These are phyloP conservation scores for Plecotus auritus DNA, from an alignment of 2,113 vertebrate genomes.

Conservation along the genomic window DNA sequence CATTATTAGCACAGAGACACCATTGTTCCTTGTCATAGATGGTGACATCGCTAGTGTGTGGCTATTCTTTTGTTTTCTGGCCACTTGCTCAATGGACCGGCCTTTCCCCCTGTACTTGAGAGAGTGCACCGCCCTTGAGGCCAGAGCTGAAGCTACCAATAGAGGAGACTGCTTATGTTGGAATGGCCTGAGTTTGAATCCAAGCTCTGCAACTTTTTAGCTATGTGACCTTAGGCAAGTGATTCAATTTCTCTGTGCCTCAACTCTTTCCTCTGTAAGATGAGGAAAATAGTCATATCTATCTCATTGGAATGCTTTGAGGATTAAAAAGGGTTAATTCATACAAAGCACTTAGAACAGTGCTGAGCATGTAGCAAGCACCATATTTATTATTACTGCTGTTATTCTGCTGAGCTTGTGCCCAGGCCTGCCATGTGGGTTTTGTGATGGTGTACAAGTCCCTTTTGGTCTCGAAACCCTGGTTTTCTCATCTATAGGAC, in stretches of 20 bases:
- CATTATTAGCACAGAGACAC: slow-evolving; percentile 2
- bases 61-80: slow-evolving; percentile 8
- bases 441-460: neutral
- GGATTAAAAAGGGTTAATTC: neutral
- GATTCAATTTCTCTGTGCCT: neutral
- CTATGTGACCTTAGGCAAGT: neutral
- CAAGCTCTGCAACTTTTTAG: neutral
- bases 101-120: neutral
- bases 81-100: neutral
- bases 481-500: neutral
- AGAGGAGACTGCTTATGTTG: neutral
- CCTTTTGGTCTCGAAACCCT: neutral
- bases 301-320: neutral
- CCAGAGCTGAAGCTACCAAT: neutral
- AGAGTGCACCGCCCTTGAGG: neutral
- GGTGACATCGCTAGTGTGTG: slow-evolving; percentile 28
- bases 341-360: neutral
- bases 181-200: neutral
- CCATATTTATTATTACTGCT: neutral
- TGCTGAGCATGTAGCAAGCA: neutral
- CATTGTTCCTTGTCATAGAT: slow-evolving; percentile 39
- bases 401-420: neutral
- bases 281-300: neutral
- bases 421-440: neutral
- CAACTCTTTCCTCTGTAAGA: neutral